phyloP scores from a whole-genome alignment of 2,888 invertebrate species.

The Marronus borbonicus region DNA sequence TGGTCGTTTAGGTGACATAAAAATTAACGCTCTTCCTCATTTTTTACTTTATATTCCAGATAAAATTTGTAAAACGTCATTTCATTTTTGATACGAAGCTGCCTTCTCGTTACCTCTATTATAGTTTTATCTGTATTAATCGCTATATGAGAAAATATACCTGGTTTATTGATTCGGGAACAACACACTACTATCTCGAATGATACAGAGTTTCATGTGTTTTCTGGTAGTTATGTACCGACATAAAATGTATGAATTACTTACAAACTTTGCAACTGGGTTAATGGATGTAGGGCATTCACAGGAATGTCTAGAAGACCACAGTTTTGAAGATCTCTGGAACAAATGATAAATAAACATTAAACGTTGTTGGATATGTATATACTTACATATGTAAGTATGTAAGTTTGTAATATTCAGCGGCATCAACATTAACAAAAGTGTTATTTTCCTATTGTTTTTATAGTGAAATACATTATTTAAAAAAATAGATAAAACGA shows the following conservation, averaged over 20 bases:
- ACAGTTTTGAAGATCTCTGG: constrained; percentile 76
- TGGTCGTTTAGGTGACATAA: neutral
- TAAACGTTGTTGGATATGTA: constrained; percentile 6
- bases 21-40: neutral
- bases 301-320: constrained; percentile 74
- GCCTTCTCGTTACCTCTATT: no score
- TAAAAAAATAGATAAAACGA: no score
- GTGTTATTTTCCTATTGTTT: no score
- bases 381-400: no score
- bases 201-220: constrained; percentile 15
- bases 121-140: neutral
- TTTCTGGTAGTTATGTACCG: neutral
- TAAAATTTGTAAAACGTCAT: constrained; percentile 5
- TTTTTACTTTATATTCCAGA: neutral
- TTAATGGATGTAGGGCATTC: constrained; percentile 72
- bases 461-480: no score
- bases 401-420: no score
- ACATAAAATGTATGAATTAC: constrained; percentile 63
- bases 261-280: constrained; percentile 76
- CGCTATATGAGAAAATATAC: constrained; percentile 38
- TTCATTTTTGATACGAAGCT: no score
- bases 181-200: neutral
- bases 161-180: constrained; percentile 29
- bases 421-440: no score
- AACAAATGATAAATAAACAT: constrained; percentile 57